These are phyloP conservation scores for Mimachlamys varia DNA, from an alignment of 2,888 invertebrate genomes.

Conservation along the genomic window DNA sequence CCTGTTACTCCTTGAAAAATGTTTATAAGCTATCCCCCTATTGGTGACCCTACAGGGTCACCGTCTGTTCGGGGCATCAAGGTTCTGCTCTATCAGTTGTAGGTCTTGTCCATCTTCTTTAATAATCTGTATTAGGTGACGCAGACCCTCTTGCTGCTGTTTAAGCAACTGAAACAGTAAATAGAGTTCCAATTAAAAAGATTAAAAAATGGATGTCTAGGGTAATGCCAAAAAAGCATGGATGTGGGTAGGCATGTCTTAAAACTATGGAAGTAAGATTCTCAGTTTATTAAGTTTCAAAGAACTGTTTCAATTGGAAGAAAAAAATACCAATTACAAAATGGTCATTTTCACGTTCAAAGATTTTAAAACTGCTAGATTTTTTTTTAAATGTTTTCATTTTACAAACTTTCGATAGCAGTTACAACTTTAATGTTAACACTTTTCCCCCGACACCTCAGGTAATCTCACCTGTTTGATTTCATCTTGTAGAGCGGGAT, in stretches of 20 bases:
- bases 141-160: conserved; percentile 94
- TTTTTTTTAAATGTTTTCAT: background rate
- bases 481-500: conserved; percentile 85
- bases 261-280: too few relatives aligned
- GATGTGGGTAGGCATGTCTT: too few relatives aligned
- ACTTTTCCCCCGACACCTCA: background rate
- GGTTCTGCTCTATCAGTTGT: conserved; percentile 75
- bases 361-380: background rate
- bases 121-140: conserved; percentile 91
- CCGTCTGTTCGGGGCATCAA: conserved; percentile 60
- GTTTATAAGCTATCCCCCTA: background rate
- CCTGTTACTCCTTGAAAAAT: background rate
- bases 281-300: too few relatives aligned
- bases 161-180: conserved; percentile 86
- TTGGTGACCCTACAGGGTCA: conserved; percentile 39
- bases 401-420: too few relatives aligned
- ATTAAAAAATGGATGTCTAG: too few relatives aligned
- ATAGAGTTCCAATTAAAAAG: background rate
- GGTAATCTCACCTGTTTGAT: conserved; percentile 83
- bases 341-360: too few relatives aligned
- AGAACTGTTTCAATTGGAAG: too few relatives aligned
- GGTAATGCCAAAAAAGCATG: too few relatives aligned
- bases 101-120: conserved; percentile 91
- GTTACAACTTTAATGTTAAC: too few relatives aligned
- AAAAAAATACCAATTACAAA: too few relatives aligned